These are phyloP conservation scores for Leptinotarsa tumamoca DNA, from an alignment of 2,888 invertebrate species.

Conservation along the genomic window DNA sequence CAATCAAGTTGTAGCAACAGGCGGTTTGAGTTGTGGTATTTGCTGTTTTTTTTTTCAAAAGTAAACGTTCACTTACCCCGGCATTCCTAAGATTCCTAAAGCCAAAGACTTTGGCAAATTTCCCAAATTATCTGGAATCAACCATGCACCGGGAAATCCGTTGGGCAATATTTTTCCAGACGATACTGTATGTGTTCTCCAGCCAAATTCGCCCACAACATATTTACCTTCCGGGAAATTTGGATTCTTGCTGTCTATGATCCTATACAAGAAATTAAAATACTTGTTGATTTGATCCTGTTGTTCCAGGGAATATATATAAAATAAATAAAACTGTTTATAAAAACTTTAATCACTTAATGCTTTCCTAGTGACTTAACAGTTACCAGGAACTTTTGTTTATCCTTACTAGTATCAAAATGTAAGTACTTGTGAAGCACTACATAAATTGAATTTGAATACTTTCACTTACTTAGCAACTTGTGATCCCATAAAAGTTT, in stretches of 20 bases:
- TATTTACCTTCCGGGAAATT: constrained; percentile 75
- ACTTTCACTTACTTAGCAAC: constrained; percentile 72
- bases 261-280: constrained; percentile 64
- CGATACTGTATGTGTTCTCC: constrained; percentile 74
- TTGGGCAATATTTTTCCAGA: constrained; percentile 67
- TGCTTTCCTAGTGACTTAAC: too few relatives aligned
- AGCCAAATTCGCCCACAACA: constrained; percentile 76
- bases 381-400: too few relatives aligned
- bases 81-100: constrained; percentile 78
- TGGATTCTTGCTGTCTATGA: constrained; percentile 75
- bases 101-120: constrained; percentile 73
- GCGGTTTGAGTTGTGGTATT: not conserved
- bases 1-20: too few relatives aligned
- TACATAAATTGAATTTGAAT: too few relatives aligned
- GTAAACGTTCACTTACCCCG: constrained; percentile 69
- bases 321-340: too few relatives aligned
- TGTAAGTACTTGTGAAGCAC: too few relatives aligned
- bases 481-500: constrained; percentile 79
- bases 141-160: constrained; percentile 68
- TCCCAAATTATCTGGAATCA: constrained; percentile 71
- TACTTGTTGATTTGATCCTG: not conserved
- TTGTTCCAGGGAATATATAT: too few relatives aligned
- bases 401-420: too few relatives aligned
- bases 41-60: not conserved
- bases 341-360: too few relatives aligned